Evolutionary conservation across 2,888 invertebrate species (phyloP), one percentile per base, ranked within the genome.

Genomic region (Hydroisotoma schaefferi): DNA sequence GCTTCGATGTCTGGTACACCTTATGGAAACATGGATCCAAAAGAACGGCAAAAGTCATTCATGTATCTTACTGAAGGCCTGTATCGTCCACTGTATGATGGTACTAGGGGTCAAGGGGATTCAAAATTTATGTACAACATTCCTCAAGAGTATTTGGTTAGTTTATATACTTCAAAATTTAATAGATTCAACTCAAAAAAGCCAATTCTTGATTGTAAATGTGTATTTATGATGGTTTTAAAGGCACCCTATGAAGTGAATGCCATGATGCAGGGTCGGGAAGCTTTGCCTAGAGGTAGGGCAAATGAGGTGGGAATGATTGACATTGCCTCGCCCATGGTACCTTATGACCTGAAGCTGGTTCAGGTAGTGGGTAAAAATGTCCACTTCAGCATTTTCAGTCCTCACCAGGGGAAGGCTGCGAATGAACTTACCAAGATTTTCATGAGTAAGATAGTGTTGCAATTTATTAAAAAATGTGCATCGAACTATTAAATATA

Each of bases 81-180:
- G 1, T 37, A 47, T 1, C 46, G 52, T 15, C 59, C 56, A 15
- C 27, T 63, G 12, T 56, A 56, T 25, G 23, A 56, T 8, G 53
- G 59, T 6, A 55, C 59, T 4, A 51, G 52, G 29, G 63, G 63
- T 27, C 40, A 59, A 43, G 63, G 63, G n/a, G 20, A 59, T 15
- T 56, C 63, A 12, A 44, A 53, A 22, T 55, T 56, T 26, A n/a
- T 59, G 12, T 63, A 59, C 47, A 63, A 55, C 26, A 28, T 59
- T 1, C 63, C 63, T 5, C 18, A 43, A 1, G 63, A 63, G 1
- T 12, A 52, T 29, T 28, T 58, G 52, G 62, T 62, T 55, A 47
- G 20, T 10, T 15, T 15, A 28, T 51, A 5, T 27, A 29, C 28
- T 6, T 15, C 29, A 51, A 8, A n/a, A n/a, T n/a, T n/a, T n/a